Evolutionary conservation across 2,797 vertebrate species (phyloP), one percentile per base, ranked within the genome.

Genomic region (Mareca strepera): DNA sequence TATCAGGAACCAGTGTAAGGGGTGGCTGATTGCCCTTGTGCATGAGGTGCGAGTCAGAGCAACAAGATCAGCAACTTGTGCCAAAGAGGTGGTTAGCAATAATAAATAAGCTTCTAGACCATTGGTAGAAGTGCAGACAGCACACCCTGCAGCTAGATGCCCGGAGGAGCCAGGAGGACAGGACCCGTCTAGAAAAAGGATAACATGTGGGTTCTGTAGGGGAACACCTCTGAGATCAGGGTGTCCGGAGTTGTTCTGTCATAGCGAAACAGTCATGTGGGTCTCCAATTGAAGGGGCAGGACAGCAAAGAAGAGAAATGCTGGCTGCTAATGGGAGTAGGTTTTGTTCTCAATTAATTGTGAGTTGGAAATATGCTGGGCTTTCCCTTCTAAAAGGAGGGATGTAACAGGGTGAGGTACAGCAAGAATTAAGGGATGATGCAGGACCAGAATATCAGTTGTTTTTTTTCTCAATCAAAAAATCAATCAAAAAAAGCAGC

Each of bases 381-480:
- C 18, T 91, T 82, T 91, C 44, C 13, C 15, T 60, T 85, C 46
- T n/a, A 20, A 66, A 86, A 60, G 44, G n/a, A 68, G 23, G 5
- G 9, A 35, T 80, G 64, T 26, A 80, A 11, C 31, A 64, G 28
- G 23, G 6, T 77, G 23, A 15, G 11, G 37, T 78, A 62, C 17
- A 78, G n/a, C 37, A 85, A 43, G 14, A 39, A 17, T 77, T 64
- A 81, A 50, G 52, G 46, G 3, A 43, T 77, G 43, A 77, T 28
- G 26, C n/a, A 52, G 23, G 55, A 92, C 37, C 7, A 81, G 39
- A 60, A 23, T 86, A 56, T 44, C 50, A 52, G 50, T 14, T 18
- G 10, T 7, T 7, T 0, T 0, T 52, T 56, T 33, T 66, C 84
- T 25, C 4, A 44, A 31, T 64, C 3, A 59, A 58, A 77, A 50